Conservation (phyloP, 2,797 vertebrate species). For the Microctenopoma steveboyesi region DNA sequence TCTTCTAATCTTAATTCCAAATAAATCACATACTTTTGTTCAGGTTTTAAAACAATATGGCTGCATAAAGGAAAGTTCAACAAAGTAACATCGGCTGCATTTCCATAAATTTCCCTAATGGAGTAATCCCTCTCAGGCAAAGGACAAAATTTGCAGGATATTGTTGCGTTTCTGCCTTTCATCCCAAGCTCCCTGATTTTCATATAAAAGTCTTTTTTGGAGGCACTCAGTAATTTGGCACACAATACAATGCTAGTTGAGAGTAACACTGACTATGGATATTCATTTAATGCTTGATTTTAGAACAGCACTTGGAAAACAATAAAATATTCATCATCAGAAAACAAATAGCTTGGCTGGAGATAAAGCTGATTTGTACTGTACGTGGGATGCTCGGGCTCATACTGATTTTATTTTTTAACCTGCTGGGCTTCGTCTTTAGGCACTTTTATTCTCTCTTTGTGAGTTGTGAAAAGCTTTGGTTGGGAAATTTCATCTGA, state of each 20-base stretch:
- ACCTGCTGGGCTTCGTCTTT: neutral
- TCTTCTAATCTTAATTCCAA: conserved; percentile 66
- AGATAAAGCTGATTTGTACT: conserved; percentile 84
- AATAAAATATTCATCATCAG: conserved; percentile 83
- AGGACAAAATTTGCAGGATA: conserved; percentile 77
- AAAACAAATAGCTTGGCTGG: conserved; percentile 85
- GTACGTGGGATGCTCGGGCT: conserved; percentile 78
- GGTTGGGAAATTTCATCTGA: too few relatives aligned
- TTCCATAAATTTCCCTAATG: conserved; percentile 88
- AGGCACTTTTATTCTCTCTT: neutral
- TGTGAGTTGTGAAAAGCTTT: too few relatives aligned
- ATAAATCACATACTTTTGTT: conserved; percentile 68
- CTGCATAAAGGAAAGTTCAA: conserved; percentile 79
- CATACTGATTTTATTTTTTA: neutral
- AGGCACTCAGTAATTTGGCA: conserved; percentile 78
- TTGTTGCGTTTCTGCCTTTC: conserved; percentile 80
- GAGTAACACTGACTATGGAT: conserved; percentile 71
- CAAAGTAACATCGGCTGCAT: conserved; percentile 77
- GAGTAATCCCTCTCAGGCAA: conserved; percentile 80
- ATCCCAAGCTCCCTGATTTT: conserved; percentile 83
- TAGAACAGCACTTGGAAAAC: conserved; percentile 73
- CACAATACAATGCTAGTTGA: conserved; percentile 72
- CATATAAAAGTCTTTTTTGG: conserved; percentile 85
- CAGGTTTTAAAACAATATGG: conserved; percentile 68
- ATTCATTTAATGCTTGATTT: conserved; percentile 77